These are phyloP conservation scores for Enteromius thamalakanensis DNA, from an alignment of 2,797 vertebrate species.

Conservation along the genomic window DNA sequence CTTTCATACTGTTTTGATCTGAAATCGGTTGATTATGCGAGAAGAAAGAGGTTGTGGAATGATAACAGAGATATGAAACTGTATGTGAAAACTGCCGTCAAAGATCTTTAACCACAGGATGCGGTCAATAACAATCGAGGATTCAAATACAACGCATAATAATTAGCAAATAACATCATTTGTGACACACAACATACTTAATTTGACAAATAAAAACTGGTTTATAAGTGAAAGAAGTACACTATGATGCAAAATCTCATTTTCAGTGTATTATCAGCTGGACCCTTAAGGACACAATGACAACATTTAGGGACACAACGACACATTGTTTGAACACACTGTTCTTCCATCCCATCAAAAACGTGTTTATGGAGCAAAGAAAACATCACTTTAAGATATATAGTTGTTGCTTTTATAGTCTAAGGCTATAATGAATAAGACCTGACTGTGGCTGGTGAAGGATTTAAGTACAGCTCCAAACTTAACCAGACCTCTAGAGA, in stretches of 20 bases:
- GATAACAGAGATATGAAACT: neutral
- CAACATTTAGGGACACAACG: neutral
- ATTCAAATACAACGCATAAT: neutral
- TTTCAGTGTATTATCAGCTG: neutral
- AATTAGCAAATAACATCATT: neutral
- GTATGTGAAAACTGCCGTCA: neutral
- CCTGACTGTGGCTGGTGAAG: slow-evolving; percentile 17
- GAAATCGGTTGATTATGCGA: neutral
- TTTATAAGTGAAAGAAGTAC: neutral
- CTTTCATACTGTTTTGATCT: neutral
- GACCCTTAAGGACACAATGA: neutral
- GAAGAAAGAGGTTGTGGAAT: neutral
- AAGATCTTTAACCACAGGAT: neutral
- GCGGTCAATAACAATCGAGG: no score
- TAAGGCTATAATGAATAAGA: neutral
- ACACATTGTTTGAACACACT: slow-evolving; percentile 1
- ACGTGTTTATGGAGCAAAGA: neutral
- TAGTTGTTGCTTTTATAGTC: neutral
- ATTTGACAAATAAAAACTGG: neutral
- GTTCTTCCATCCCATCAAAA: neutral
- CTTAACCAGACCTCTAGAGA: slow-evolving; percentile 30
- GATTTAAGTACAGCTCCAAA: slow-evolving; percentile 28
- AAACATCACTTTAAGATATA: neutral
- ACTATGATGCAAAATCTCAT: neutral
- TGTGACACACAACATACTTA: neutral